phyloP scores from a whole-genome alignment of 2,888 invertebrate species.

The Pristionchus fissidentatus region DNA sequence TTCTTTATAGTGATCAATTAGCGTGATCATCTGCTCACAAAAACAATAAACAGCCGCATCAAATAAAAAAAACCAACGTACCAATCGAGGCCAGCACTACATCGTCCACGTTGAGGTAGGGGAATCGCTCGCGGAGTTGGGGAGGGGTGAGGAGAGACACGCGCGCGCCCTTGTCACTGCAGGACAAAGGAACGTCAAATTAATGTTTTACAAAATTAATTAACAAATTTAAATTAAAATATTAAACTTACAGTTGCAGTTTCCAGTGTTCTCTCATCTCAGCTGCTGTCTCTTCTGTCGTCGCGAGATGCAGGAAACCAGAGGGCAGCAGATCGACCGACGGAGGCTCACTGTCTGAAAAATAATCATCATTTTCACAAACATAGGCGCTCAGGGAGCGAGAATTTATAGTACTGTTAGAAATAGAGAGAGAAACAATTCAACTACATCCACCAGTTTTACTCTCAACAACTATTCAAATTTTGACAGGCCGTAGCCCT shows the following conservation, averaged over 20 bases:
- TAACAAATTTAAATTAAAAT: background rate
- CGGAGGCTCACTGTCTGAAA: constrained; percentile 77
- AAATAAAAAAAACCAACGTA: constrained; percentile 58
- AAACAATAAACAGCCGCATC: background rate
- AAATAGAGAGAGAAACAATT: too few relatives aligned
- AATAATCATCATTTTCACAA: too few relatives aligned
- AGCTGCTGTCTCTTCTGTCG: constrained; percentile 84
- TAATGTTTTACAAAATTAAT: background rate
- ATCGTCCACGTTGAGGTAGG: constrained; percentile 90
- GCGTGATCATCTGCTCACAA: background rate
- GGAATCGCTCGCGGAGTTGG: constrained; percentile 85
- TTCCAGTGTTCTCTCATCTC: constrained; percentile 81
- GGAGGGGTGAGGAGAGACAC: constrained; percentile 84
- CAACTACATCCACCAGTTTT: too few relatives aligned
- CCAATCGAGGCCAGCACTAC: constrained; percentile 86
- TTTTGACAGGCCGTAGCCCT: too few relatives aligned
- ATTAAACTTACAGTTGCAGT: constrained; percentile 76
- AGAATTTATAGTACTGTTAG: too few relatives aligned
- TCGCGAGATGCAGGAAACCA: constrained; percentile 89
- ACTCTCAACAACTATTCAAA: too few relatives aligned
- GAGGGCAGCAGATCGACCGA: constrained; percentile 88
- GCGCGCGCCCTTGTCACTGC: constrained; percentile 84
- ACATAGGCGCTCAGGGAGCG: too few relatives aligned
- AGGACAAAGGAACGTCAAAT: constrained; percentile 50
- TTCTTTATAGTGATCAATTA: too few relatives aligned